phyloP scores from a whole-genome alignment of 2,888 invertebrate species.

The Antitype chi region DNA sequence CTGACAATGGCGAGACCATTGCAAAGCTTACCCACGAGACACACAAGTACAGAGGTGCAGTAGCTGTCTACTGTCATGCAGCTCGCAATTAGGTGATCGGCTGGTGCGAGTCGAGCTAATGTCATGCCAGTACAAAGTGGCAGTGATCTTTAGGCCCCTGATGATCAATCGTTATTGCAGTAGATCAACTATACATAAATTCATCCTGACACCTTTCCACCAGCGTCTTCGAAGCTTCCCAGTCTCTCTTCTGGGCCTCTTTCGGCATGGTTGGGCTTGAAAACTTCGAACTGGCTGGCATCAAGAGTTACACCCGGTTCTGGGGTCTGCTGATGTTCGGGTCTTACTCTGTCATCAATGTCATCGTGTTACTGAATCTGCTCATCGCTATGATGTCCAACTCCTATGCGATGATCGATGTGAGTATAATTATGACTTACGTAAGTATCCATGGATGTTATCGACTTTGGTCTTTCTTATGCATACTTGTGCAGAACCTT shows the following conservation, averaged over 20 bases:
- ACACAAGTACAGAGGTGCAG: too few species aligned
- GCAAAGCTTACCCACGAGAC: too few species aligned
- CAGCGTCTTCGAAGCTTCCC: slow-evolving; percentile 98
- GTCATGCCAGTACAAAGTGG: too few species aligned
- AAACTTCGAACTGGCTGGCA: slow-evolving; percentile 96
- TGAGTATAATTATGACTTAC: slow-evolving; percentile 85
- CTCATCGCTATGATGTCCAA: slow-evolving; percentile 99
- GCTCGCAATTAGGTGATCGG: too few species aligned
- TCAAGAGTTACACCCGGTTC: slow-evolving; percentile 97
- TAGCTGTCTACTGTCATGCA: too few species aligned
- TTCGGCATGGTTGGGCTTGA: slow-evolving; percentile 97
- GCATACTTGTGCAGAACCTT: too few species aligned
- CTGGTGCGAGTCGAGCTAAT: too few species aligned
- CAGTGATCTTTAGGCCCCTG: too few species aligned
- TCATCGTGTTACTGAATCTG: slow-evolving; percentile 97
- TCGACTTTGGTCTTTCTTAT: too few species aligned
- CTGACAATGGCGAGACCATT: too few species aligned
- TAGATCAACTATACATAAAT: background rate
- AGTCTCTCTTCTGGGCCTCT: slow-evolving; percentile 98
- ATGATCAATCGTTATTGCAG: background rate
- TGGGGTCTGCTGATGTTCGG: slow-evolving; percentile 99
- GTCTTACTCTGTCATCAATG: slow-evolving; percentile 98
- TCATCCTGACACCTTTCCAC: background rate
- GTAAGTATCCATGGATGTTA: background rate
- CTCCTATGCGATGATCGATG: slow-evolving; percentile 97